Evolutionary conservation across 64 coral and sea anemone genomes (phyloP).

Genomic region (Actinia equina): DNA sequence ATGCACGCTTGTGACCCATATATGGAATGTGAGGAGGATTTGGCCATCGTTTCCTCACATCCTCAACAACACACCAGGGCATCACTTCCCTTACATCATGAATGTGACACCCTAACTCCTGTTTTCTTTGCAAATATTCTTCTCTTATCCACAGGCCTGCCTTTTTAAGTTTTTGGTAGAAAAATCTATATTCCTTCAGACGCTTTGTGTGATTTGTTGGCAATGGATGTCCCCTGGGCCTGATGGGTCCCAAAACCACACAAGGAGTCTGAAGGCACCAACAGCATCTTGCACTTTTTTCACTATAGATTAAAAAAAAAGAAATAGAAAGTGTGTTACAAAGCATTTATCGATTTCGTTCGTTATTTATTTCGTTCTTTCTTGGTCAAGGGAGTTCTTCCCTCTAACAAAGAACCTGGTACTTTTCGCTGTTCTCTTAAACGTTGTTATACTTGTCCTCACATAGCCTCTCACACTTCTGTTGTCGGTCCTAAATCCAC

Average conservation of each 20-base stretch:
- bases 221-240: background rate
- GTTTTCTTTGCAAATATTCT: conserved; percentile 11
- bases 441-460: no score
- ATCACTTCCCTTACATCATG: conserved; percentile 32
- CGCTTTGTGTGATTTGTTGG: conserved; percentile 1
- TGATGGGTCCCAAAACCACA: background rate
- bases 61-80: conserved; percentile 31
- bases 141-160: background rate
- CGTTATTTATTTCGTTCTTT: no score
- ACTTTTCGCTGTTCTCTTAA: no score
- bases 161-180: background rate
- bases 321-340: background rate
- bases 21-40: conserved; percentile 25
- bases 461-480: no score
- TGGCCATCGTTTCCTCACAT: conserved; percentile 32
- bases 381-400: no score
- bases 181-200: conserved; percentile 28
- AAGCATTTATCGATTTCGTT: no score
- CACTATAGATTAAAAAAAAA: background rate
- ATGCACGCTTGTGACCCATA: conserved; percentile 25
- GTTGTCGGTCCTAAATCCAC: no score
- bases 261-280: conserved; percentile 20
- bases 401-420: no score
- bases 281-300: background rate
- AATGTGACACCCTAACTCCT: conserved; percentile 18